Evolutionary conservation across 2,797 vertebrate species (phyloP).

Genomic region (Brotula barbata): DNA sequence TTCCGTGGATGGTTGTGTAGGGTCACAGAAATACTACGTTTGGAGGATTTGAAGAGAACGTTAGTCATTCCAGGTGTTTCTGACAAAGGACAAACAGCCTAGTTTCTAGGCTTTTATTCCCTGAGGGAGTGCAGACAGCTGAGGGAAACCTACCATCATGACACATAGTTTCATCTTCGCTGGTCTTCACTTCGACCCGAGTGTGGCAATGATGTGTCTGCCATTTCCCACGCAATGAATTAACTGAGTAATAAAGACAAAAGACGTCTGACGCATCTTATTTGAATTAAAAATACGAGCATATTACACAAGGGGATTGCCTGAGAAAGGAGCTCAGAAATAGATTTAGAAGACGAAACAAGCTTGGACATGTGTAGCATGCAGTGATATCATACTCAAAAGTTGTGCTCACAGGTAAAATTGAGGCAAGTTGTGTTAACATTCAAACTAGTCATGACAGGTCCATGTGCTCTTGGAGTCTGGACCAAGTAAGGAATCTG

Average conservation of each 20-base stretch:
- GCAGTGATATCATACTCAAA: not conserved
- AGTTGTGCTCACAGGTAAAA: not conserved
- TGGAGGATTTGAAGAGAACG: not conserved
- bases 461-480: too few species aligned
- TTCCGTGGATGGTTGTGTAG: not conserved
- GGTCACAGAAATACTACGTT: not conserved
- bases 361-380: not conserved
- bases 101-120: not conserved
- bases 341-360: not conserved
- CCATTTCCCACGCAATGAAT: not conserved
- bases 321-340: constrained; percentile 1
- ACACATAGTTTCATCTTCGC: constrained; percentile 22
- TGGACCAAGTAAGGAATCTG: too few species aligned
- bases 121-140: not conserved
- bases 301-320: not conserved
- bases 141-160: constrained; percentile 5
- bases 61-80: constrained; percentile 1
- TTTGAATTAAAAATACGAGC: not conserved
- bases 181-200: not conserved
- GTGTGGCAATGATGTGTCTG: not conserved
- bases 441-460: too few species aligned
- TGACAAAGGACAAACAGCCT: not conserved
- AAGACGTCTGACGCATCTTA: constrained; percentile 10
- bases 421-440: not conserved
- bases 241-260: not conserved